These are phyloP conservation scores for Cosmopolites sordidus DNA, from an alignment of 2,888 invertebrate species.

Conservation along the genomic window DNA sequence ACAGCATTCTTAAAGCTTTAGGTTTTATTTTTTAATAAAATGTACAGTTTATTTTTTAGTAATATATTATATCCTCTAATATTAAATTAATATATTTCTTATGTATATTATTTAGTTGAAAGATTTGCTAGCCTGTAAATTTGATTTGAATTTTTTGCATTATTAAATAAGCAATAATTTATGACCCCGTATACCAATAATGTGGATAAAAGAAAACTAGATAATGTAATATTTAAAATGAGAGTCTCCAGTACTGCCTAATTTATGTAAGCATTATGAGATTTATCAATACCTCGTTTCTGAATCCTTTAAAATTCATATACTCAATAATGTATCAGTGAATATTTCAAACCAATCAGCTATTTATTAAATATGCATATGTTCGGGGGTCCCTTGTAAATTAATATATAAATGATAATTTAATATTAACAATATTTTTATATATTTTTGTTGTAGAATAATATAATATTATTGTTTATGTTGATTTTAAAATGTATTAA, in stretches of 20 bases:
- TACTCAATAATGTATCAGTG: no score
- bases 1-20: slow-evolving; percentile 25
- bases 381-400: slow-evolving; percentile 13
- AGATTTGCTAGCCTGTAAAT: slow-evolving; percentile 9
- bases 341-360: no score
- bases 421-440: slow-evolving; percentile 25
- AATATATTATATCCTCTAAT: slow-evolving; percentile 27
- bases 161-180: slow-evolving; percentile 25
- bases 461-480: slow-evolving; percentile 25
- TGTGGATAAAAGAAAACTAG: no score
- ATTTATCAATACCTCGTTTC: no score
- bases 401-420: slow-evolving; percentile 19
- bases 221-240: no score
- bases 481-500: slow-evolving; percentile 23
- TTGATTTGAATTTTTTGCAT: slow-evolving; percentile 11
- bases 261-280: no score
- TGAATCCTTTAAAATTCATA: no score
- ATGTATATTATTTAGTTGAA: slow-evolving; percentile 21
- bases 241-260: no score
- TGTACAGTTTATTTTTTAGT: slow-evolving; percentile 29
- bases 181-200: slow-evolving; percentile 9
- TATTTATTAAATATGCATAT: not conserved
- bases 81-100: slow-evolving; percentile 28
- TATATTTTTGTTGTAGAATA: slow-evolving; percentile 23
- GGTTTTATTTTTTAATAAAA: slow-evolving; percentile 24